Percentiles rank a stretch among this genome's conserved stretches.
Conservation (phyloP, 2,113 vertebrate species). For the Phocoena sinus region DNA sequence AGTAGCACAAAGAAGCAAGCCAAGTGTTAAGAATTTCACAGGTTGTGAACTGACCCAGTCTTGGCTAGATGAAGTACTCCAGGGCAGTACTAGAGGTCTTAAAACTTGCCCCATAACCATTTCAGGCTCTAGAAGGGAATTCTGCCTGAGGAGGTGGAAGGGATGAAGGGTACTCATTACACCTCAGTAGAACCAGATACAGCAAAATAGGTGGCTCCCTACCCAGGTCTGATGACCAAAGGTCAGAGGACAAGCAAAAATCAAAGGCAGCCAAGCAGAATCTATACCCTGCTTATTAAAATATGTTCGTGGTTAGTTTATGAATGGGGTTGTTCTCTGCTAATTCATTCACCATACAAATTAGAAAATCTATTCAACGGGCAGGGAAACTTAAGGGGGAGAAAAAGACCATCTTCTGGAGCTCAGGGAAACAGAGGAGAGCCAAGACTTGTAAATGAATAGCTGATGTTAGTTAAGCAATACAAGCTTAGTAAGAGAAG, state of each 20-base stretch:
- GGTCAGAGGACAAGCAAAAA: not conserved
- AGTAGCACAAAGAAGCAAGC: not conserved
- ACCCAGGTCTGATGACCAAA: not conserved
- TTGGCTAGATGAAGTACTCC: not conserved
- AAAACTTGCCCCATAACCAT: not conserved
- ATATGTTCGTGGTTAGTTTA: not conserved
- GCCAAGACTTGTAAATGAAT: not conserved
- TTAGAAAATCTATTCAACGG: not conserved
- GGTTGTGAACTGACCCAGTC: not conserved
- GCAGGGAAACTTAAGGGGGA: not conserved
- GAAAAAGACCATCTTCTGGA: not conserved
- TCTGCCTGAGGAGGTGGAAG: not conserved
- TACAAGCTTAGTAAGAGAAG: not conserved
- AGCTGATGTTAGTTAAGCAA: not conserved
- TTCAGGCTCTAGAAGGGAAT: not conserved
- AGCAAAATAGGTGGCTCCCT: not conserved
- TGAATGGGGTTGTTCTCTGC: not conserved
- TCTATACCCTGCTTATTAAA: not conserved
- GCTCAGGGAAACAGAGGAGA: not conserved
- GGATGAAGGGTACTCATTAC: not conserved
- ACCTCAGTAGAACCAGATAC: not conserved
- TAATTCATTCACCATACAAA: not conserved
- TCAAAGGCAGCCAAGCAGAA: not conserved
- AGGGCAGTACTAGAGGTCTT: not conserved
- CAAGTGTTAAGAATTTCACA: not conserved